A percentile compares a stretch with the other conserved stretches of the same genome.
These are phyloP conservation scores for Cephus pulcher DNA, from an alignment of 2,888 invertebrate species.

Conservation along the genomic window DNA sequence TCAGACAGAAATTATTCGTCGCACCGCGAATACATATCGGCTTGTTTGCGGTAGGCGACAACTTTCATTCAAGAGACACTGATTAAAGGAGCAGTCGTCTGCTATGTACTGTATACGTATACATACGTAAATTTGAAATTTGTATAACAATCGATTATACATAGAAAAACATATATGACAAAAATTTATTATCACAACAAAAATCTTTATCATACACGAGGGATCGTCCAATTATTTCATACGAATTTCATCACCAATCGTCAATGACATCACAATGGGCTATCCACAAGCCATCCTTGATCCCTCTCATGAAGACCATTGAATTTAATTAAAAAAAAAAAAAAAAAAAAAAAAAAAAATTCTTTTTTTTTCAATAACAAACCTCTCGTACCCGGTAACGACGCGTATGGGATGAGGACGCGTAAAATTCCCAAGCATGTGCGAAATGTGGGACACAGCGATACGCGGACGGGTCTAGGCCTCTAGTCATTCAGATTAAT, in stretches of 20 bases:
- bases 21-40: constrained; percentile 1
- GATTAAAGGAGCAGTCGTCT: neutral
- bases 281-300: neutral
- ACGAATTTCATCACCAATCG: neutral
- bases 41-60: neutral
- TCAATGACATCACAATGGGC: neutral
- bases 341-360: too few relatives aligned
- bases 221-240: neutral
- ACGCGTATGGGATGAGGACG: neutral
- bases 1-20: neutral
- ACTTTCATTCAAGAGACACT: neutral
- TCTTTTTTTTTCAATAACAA: neutral
- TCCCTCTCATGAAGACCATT: neutral
- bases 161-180: too few relatives aligned
- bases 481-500: constrained; percentile 53
- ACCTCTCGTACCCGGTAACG: neutral
- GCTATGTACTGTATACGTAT: neutral
- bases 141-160: neutral
- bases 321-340: neutral
- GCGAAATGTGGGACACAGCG: neutral
- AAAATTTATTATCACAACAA: neutral
- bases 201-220: neutral
- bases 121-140: neutral
- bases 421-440: neutral
- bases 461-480: constrained; percentile 37